Conservation (phyloP, 2,113 vertebrate species). For the Tyto alba region DNA sequence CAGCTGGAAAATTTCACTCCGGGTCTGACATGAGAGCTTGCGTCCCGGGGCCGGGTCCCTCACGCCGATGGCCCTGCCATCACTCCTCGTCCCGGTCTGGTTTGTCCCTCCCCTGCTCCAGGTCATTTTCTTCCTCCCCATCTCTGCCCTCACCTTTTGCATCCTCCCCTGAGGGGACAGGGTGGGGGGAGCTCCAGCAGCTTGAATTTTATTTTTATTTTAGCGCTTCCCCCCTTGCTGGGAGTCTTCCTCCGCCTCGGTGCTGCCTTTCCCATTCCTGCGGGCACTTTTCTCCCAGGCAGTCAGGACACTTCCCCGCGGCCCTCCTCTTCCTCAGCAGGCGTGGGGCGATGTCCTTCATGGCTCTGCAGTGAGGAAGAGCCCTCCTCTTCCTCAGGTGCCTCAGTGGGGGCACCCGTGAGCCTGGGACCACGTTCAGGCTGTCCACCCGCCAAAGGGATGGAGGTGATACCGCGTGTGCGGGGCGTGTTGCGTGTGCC, state of each 20-base stretch:
- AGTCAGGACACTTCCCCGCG: fast-evolving
- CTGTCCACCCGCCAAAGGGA: fast-evolving
- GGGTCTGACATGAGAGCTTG: fast-evolving
- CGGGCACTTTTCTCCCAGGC: not conserved
- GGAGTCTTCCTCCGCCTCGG: not conserved
- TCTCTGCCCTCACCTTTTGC: not conserved
- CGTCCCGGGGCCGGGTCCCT: not conserved
- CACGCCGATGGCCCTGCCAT: fast-evolving
- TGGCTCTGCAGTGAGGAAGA: not conserved
- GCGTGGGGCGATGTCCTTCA: fast-evolving
- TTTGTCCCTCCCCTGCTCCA: not conserved
- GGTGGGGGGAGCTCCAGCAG: fast-evolving
- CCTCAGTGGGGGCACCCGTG: fast-evolving
- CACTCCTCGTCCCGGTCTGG: fast-evolving
- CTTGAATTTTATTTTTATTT: not conserved
- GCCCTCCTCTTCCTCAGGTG: not conserved
- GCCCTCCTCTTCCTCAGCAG: not conserved
- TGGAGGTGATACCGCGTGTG: not conserved
- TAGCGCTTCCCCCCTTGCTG: not conserved
- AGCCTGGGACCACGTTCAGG: fast-evolving
- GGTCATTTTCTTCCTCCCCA: not conserved
- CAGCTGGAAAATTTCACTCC: fast-evolving
- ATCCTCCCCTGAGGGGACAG: not conserved
- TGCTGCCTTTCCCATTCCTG: fast-evolving
- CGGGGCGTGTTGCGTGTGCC: fast-evolving